phyloP scores from a whole-genome alignment of 2,113 vertebrate species.

The Neotoma lepida region DNA sequence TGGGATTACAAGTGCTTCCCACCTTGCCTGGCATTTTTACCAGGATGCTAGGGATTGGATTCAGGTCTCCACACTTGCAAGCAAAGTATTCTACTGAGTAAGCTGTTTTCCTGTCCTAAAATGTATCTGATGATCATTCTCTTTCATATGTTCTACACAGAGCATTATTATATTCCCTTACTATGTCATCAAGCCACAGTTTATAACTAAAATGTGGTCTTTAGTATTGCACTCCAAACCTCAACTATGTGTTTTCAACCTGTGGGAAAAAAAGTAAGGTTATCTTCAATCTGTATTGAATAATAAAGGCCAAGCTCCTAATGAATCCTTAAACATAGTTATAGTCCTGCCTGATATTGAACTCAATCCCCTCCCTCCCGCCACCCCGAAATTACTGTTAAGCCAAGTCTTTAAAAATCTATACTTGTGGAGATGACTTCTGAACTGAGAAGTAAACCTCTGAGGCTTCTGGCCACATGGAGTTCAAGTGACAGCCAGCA shows the following conservation, averaged over 20 bases:
- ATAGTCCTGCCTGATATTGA: neutral
- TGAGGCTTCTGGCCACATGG: neutral
- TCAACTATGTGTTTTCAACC: neutral
- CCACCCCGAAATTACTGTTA: neutral
- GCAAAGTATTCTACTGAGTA: neutral
- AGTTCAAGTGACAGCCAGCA: neutral
- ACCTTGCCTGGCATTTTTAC: neutral
- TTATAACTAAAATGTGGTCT: neutral
- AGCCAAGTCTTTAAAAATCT: neutral
- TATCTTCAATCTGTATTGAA: neutral
- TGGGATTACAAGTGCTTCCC: neutral
- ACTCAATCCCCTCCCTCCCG: neutral
- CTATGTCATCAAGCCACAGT: neutral
- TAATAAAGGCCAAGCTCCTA: neutral
- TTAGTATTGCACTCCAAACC: neutral
- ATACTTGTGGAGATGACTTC: slow-evolving; percentile 5
- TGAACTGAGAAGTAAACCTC: neutral
- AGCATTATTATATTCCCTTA: neutral
- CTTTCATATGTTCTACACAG: neutral
- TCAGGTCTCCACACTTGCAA: neutral
- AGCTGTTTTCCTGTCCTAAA: neutral
- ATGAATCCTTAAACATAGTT: neutral
- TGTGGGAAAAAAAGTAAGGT: neutral
- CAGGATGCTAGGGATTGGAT: neutral
- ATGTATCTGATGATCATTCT: neutral